A percentile compares a stretch with the other conserved stretches of the same genome.
Evolutionary conservation across 2,113 vertebrate species (phyloP).

Genomic region (Pavo muticus): DNA sequence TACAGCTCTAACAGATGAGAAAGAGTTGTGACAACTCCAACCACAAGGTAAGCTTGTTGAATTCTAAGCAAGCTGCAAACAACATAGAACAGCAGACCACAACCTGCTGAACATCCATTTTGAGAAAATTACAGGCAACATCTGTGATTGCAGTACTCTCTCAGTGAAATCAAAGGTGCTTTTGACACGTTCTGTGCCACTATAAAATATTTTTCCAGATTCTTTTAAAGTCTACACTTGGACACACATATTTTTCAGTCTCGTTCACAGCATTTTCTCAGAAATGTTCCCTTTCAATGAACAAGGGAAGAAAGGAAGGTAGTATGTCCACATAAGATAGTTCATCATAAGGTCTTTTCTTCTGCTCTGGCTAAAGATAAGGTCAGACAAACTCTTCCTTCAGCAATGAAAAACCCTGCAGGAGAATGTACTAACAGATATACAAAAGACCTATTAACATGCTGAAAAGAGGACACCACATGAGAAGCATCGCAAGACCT

Average conservation of each 20-base stretch:
- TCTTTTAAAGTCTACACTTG: background rate
- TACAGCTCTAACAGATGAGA: background rate
- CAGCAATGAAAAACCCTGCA: background rate
- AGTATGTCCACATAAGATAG: background rate
- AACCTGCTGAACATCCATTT: background rate
- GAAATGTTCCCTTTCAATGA: background rate
- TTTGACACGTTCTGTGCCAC: background rate
- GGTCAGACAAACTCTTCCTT: background rate
- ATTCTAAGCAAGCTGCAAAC: background rate
- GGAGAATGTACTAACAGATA: background rate
- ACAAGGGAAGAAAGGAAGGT: background rate
- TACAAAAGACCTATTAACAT: background rate
- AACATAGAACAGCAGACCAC: background rate
- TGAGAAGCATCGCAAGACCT: background rate
- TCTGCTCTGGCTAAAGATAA: background rate
- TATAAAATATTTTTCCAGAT: background rate
- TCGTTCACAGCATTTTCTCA: background rate
- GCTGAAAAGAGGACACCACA: fast-evolving
- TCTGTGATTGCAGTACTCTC: background rate
- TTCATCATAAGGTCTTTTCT: background rate
- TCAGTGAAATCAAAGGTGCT: background rate
- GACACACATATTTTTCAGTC: background rate
- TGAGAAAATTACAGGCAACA: background rate
- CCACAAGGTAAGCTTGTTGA: background rate
- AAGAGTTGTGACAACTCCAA: background rate